A percentile compares a stretch with the other conserved stretches of the same genome.
These are phyloP conservation scores for Poeciliopsis retropinna DNA, from an alignment of 2,113 vertebrate genomes.

Conservation along the genomic window DNA sequence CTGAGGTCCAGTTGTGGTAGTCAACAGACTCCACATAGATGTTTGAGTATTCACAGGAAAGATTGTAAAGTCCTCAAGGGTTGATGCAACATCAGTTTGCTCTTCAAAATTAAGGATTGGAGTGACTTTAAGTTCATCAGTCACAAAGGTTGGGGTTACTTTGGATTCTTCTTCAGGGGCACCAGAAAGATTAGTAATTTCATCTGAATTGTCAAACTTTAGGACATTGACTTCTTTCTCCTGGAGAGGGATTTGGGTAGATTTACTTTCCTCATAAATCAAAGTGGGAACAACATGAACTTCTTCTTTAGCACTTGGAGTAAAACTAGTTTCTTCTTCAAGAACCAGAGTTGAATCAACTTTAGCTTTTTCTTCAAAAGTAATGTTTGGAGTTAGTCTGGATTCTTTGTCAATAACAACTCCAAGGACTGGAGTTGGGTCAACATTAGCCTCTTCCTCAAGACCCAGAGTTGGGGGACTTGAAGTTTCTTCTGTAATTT, in stretches of 20 bases:
- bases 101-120: background rate
- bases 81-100: background rate
- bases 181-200: background rate
- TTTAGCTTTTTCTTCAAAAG: background rate
- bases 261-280: background rate
- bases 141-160: background rate
- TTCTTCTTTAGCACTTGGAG: conserved; percentile 5
- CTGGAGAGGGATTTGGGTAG: background rate
- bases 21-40: conserved; percentile 47
- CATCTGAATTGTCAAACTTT: background rate
- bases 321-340: conserved; percentile 1
- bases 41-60: conserved; percentile 57
- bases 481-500: background rate
- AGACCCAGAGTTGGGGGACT: background rate
- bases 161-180: background rate
- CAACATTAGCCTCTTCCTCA: conserved; percentile 1
- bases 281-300: background rate
- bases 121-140: background rate
- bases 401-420: conserved; percentile 4
- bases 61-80: conserved; percentile 35
- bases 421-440: background rate
- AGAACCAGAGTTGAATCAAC: background rate
- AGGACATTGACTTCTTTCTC: conserved; percentile 4
- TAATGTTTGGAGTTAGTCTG: background rate
- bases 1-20: conserved; percentile 53